Evolutionary conservation across 2,113 vertebrate genomes (phyloP), one percentile per base, ranked within the genome.

Genomic region (Meriones unguiculatus): DNA sequence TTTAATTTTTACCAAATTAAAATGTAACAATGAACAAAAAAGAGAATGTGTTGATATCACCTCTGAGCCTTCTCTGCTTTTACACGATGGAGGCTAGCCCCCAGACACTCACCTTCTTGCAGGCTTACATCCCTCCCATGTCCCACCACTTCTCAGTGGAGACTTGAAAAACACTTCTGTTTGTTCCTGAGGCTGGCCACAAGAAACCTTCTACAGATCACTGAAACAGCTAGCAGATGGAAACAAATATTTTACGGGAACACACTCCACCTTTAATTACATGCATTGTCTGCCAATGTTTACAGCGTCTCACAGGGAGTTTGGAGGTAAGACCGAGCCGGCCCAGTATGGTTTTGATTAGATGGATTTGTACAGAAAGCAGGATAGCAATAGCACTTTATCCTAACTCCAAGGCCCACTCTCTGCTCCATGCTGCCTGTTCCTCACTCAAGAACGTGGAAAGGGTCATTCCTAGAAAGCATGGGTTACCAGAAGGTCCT

Each of bases 281-380:
- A n/a, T 93, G 38, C 46, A 96, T 94, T 97, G 91, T 95, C 96
- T 97, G 38, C 81, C 93, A 91, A 91, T 97, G 89, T 87, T 98
- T 96, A 97, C 91, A 97, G 97, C 88, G 38, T 96, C 97, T 95
- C 95, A 17, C 85, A 90, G 97, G 95, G 96, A 98, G 94, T 93
- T 96, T 94, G 96, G 97, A 97, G 94, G 91, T 94, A 24, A 89
- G 95, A 94, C 1, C 0, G 25, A 94, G 97, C 81, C 4, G 25
- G 75, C 96, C 77, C 85, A 91, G 84, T 94, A 95, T 97, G 98
- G 97, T 97, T 98, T 97, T 65, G 25, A 98, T 98, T 97, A 98
- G 35, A 90, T 46, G 89, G 95, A 87, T 92, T 95, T 78, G 96
- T 94, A 95, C 57, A 91, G 90, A 72, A 96, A 93, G 87, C 73